Percentiles rank a stretch among this genome's conserved stretches.
phyloP scores from a whole-genome alignment of 2,888 invertebrate species.

The Macaria notata region DNA sequence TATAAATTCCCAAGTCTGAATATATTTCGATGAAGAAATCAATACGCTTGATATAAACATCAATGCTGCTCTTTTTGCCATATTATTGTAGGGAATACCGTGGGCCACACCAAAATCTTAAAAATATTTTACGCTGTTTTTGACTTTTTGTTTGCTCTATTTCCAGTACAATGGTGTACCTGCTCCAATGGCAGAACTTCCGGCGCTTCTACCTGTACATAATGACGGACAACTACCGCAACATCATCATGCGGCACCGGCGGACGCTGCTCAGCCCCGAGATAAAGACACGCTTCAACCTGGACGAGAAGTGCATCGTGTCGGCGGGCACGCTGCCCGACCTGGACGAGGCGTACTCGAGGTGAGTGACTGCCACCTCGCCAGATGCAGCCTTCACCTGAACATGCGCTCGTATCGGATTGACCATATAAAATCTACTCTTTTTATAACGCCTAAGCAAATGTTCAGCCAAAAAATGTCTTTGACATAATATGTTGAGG shows the following conservation, averaged over 20 bases:
- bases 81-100: too few relatives aligned
- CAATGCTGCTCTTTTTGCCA: too few relatives aligned
- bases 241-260: conserved; percentile 92
- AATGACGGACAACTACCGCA: conserved; percentile 96
- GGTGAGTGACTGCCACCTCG: conserved; percentile 55
- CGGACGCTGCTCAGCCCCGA: conserved; percentile 88
- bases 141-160: neutral
- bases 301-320: conserved; percentile 91
- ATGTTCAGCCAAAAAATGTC: too few relatives aligned
- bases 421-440: neutral
- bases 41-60: too few relatives aligned
- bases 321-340: conserved; percentile 94
- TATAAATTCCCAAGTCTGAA: too few relatives aligned
- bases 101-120: too few relatives aligned
- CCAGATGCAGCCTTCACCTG: neutral
- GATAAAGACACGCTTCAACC: conserved; percentile 84
- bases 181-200: conserved; percentile 94
- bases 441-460: too few relatives aligned
- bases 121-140: too few relatives aligned
- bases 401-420: neutral
- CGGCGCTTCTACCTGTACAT: conserved; percentile 94
- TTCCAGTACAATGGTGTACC: conserved; percentile 89
- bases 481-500: too few relatives aligned
- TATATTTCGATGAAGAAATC: too few relatives aligned
- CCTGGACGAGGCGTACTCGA: conserved; percentile 94